These are phyloP conservation scores for Mimachlamys varia DNA, from an alignment of 2,888 invertebrate species.

Conservation along the genomic window DNA sequence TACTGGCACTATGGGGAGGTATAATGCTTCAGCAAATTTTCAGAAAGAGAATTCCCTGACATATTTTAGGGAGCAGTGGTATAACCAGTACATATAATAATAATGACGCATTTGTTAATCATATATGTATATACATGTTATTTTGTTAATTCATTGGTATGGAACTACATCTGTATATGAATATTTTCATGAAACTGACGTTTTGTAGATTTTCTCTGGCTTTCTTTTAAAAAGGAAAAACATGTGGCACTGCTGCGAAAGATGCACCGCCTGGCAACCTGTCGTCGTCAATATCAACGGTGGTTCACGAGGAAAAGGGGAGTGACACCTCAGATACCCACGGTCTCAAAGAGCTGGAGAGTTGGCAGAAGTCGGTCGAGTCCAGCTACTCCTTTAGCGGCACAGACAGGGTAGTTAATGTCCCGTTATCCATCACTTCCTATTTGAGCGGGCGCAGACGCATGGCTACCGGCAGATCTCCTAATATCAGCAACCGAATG, in stretches of 20 bases:
- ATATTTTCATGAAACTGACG: too few relatives aligned
- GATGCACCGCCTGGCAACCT: not conserved
- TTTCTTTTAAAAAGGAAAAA: not conserved
- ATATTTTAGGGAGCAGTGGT: not conserved
- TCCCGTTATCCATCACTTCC: constrained; percentile 56
- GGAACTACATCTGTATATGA: too few relatives aligned
- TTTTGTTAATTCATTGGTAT: too few relatives aligned
- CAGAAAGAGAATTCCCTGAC: too few relatives aligned
- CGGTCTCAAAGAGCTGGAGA: constrained; percentile 41
- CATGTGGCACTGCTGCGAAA: not conserved
- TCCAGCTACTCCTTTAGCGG: constrained; percentile 41
- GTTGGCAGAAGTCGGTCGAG: constrained; percentile 38
- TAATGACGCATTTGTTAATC: too few relatives aligned
- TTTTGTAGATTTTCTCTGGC: too few relatives aligned
- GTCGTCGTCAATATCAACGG: not conserved
- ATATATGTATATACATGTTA: too few relatives aligned
- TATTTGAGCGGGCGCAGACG: constrained; percentile 60
- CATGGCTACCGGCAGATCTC: constrained; percentile 50
- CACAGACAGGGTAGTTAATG: constrained; percentile 40
- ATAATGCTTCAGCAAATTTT: not conserved
- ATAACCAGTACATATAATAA: too few relatives aligned
- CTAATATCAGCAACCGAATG: constrained; percentile 54
- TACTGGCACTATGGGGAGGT: constrained; percentile 64
- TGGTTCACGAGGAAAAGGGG: not conserved
- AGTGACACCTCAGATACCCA: constrained; percentile 35